Evolutionary conservation across 64 coral and sea anemone genomes (phyloP), one percentile per base, ranked within the genome.

Genomic region (Pocillopora damicornis): DNA sequence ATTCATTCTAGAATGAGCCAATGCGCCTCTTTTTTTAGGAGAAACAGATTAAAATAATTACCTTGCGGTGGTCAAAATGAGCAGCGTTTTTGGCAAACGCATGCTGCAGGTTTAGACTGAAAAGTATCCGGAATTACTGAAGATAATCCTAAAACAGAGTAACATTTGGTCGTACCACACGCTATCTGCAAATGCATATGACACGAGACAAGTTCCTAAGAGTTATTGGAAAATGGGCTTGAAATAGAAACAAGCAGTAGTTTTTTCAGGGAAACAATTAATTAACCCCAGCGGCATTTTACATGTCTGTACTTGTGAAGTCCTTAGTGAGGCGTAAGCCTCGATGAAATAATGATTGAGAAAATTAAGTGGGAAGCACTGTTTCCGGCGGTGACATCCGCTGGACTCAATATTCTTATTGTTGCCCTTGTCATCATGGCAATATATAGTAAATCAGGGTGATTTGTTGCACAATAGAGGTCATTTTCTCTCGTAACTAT

Each of bases 391-490:
- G 12, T 61, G 77, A 71, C 9, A 71, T 71, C 67, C 23, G 18
- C 12, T 30, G 11, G n/a, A 71, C n/a, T 71, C 20, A 71, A 71
- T 71, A 71, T 71, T 71, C 58, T 7, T 13, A 79, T 79, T 60
- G 45, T 79, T 25, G 13, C 14, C n/a, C 57, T 58, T 79, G 20
- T 79, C 77, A 59, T 79, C 77, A 60, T 12, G 37, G 37, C 57
- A 79, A 60, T 59, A 79, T 57, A 79, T 59, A 79, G 20, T 79
- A n/a, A 79, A 60, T 79, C 57, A 25, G 11, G 11, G 77, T 26
- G 77, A 25, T 60, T 60, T 79, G 56, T 17, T 22, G 23, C 20
- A n/a, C 1, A 38, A 59, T 58, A 1, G 76, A 59, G 15, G 5
- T 17, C 4, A 20, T 79, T 30, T 79, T 26, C 1, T 78, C 25